These are phyloP conservation scores for Diloba caeruleocephala DNA, from an alignment of 2,888 invertebrate species.

Conservation along the genomic window DNA sequence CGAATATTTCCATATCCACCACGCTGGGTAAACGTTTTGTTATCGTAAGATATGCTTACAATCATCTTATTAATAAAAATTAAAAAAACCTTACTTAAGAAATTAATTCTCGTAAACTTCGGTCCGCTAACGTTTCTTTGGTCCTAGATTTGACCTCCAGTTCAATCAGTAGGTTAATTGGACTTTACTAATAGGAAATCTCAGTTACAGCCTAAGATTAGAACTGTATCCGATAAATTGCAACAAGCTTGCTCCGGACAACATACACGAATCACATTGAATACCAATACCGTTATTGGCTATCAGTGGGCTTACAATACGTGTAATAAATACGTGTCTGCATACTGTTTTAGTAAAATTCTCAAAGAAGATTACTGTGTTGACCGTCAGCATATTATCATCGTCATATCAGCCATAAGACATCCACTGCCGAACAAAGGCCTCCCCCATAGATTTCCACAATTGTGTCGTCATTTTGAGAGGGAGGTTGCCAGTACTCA, in stretches of 20 bases:
- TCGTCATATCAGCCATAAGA: no score
- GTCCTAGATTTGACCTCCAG: slow-evolving; percentile 34
- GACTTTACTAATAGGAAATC: slow-evolving; percentile 50
- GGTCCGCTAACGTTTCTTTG: slow-evolving; percentile 19
- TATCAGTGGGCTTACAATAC: slow-evolving; percentile 25
- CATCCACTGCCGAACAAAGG: no score
- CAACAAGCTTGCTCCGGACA: slow-evolving; percentile 34
- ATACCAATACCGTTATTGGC: slow-evolving; percentile 35
- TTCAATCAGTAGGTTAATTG: slow-evolving; percentile 47
- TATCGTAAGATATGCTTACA: no score
- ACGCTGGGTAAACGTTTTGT: no score
- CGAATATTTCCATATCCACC: no score
- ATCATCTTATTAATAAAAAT: no score
- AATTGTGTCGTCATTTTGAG: no score
- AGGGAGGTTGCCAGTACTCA: no score
- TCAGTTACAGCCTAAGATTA: slow-evolving; percentile 46
- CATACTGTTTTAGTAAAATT: slow-evolving; percentile 6
- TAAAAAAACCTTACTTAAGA: no score
- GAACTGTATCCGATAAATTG: slow-evolving; percentile 44
- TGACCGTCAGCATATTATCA: not conserved
- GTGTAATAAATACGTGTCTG: slow-evolving; percentile 5
- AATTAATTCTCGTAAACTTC: not conserved
- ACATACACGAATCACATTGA: slow-evolving; percentile 24
- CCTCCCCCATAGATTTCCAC: no score
- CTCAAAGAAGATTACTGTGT: slow-evolving; percentile 15